phyloP scores from a whole-genome alignment of 2,888 invertebrate species.

The Trichopria drosophilae region DNA sequence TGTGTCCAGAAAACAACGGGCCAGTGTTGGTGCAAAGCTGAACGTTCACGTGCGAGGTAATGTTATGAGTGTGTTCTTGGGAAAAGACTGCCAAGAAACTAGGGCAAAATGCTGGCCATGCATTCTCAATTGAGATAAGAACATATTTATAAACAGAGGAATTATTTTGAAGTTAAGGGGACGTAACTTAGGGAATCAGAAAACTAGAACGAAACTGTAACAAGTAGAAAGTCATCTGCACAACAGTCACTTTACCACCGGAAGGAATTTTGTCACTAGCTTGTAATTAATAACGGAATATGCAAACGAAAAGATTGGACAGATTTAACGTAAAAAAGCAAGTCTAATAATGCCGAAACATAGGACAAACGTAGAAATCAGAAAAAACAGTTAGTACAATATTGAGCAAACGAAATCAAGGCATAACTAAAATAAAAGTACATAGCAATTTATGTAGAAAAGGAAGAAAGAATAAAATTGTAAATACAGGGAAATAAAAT shows the following conservation, averaged over 20 bases:
- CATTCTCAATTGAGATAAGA: too few relatives aligned
- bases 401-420: neutral
- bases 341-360: conserved; percentile 8
- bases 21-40: conserved; percentile 30
- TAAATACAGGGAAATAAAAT: conserved; percentile 7
- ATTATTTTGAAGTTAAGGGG: too few relatives aligned
- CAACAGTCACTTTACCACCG: too few relatives aligned
- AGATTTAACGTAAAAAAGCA: conserved; percentile 17
- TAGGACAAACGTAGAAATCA: conserved; percentile 8
- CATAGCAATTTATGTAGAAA: neutral
- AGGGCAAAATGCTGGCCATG: conserved; percentile 47
- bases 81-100: conserved; percentile 36
- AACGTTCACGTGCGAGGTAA: conserved; percentile 27
- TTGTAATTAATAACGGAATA: too few relatives aligned
- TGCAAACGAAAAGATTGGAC: too few relatives aligned
- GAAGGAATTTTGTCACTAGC: too few relatives aligned
- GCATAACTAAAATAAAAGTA: conserved; percentile 4
- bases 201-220: too few relatives aligned
- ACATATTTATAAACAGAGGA: too few relatives aligned
- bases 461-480: conserved; percentile 4
- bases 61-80: conserved; percentile 27
- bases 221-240: too few relatives aligned
- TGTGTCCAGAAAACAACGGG: too few relatives aligned
- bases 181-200: too few relatives aligned
- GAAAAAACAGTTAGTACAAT: neutral